Conservation (phyloP, 2,888 invertebrate species). For the Drepanosiphum platanoidis region DNA sequence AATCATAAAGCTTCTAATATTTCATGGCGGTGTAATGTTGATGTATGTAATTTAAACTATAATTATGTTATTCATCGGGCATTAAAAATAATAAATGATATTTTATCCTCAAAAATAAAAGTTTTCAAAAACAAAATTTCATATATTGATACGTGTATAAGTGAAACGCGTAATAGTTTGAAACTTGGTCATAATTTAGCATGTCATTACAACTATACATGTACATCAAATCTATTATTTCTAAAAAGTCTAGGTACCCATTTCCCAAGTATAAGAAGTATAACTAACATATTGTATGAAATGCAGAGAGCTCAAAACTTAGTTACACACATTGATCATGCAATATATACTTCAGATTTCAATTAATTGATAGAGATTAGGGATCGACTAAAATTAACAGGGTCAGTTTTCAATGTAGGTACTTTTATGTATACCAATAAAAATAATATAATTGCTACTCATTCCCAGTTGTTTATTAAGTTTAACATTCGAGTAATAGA, state of each 20-base stretch:
- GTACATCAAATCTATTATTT: constrained; percentile 21
- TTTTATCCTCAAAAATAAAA: constrained; percentile 23
- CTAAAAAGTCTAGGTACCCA: background rate
- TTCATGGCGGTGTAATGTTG: constrained; percentile 24
- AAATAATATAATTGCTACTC: constrained; percentile 22
- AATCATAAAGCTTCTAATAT: constrained; percentile 5
- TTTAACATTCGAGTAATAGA: constrained; percentile 27
- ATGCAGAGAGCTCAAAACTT: constrained; percentile 28
- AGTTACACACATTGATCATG: constrained; percentile 25
- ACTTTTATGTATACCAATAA: constrained; percentile 15
- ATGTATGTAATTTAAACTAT: constrained; percentile 20
- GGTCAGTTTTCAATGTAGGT: constrained; percentile 16
- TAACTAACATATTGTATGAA: constrained; percentile 23
- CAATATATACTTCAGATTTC: constrained; percentile 30
- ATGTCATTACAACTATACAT: constrained; percentile 34
- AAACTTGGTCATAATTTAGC: constrained; percentile 36
- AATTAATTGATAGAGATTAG: constrained; percentile 31
- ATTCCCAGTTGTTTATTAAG: constrained; percentile 20
- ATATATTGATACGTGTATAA: constrained; percentile 14
- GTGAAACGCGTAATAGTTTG: constrained; percentile 28
- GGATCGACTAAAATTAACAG: constrained; percentile 8
- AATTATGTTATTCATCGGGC: constrained; percentile 24
- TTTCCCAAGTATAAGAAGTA: constrained; percentile 13
- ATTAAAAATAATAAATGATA: constrained; percentile 21
- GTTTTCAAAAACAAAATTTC: constrained; percentile 18